Base-by-base conservation (phyloP, 2,888 invertebrate genomes). In the Clanis bilineata region DNA sequence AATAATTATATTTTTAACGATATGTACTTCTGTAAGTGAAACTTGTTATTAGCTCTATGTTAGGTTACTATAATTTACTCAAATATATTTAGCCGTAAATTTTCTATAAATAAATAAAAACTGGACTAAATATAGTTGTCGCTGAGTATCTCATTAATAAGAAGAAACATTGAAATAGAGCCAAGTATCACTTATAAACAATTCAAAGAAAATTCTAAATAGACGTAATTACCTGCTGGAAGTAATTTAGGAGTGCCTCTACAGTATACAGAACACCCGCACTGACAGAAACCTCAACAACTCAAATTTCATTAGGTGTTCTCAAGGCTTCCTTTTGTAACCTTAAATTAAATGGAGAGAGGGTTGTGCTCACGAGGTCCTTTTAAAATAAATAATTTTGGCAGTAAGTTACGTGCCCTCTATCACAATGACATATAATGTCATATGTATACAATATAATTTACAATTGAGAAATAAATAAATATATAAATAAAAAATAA, bases 261-360 rank as follows among this genome's bases (percentile, higher is more conserved):
- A 66, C 65, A 68, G 67, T 64, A 64, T 64, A 64, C 65, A 68
- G 59, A 45, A 60, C 41, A 43, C 60, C 63, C 41, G 65, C 69
- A 72, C 68, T 71, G 61, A 62, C 66, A 56, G 60, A 69, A 69
- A 61, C 66, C 71, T 66, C 62, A 60, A 68, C 70, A 73, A 74
- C 74, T 74, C 72, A 71, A 75, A 72, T 74, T 71, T 71, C 70
- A 74, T 77, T 71, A 74, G 74, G 66, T 68, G 67, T 71, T 69
- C 64, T 63, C 58, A 21, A 58, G 65, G 69, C 59, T 73, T 72
- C 69, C 65, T 59, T 72, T 73, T 73, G 68, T 70, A 64, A 65
- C 45, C 59, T 51, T 47, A 71, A 69, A 71, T 72, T 69, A 67
- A 63, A 63, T 57, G 59, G 55, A 23, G 56, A 51, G 56, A 54